A percentile compares a stretch with the other conserved stretches of the same genome.
Evolutionary conservation across 2,888 invertebrate species (phyloP).

Genomic region (Coleophora flavipennella): DNA sequence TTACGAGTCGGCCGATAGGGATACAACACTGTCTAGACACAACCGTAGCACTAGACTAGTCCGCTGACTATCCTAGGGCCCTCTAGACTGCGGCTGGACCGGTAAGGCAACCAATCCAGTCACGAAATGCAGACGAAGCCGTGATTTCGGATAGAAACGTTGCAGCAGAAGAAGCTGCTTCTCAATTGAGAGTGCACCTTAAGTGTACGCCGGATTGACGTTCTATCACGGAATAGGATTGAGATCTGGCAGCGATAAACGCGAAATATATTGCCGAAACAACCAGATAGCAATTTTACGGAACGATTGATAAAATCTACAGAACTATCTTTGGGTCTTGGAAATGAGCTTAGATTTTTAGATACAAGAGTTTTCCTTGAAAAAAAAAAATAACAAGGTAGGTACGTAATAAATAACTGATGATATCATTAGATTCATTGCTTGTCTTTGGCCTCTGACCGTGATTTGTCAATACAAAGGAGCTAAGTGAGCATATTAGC

Average conservation of each 20-base stretch:
- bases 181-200: conserved; percentile 32
- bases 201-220: conserved; percentile 36
- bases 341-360: no score
- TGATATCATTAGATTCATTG: no score
- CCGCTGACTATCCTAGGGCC: conserved; percentile 34
- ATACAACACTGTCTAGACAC: conserved; percentile 65
- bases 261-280: not conserved
- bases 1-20: conserved; percentile 54
- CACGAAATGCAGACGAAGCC: conserved; percentile 36
- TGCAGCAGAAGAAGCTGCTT: conserved; percentile 22
- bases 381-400: no score
- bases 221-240: conserved; percentile 32
- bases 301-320: no score
- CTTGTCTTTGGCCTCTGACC: no score
- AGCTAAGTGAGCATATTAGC: no score
- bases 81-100: conserved; percentile 22
- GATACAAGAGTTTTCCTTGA: no score
- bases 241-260: not conserved
- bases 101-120: conserved; percentile 36
- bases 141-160: conserved; percentile 40
- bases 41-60: conserved; percentile 53
- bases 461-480: no score
- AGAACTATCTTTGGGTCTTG: no score
- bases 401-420: no score
- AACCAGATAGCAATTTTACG: no score